Base-by-base conservation (phyloP, 1,140 invertebrate genomes). In the Lucilia cuprina region DNA sequence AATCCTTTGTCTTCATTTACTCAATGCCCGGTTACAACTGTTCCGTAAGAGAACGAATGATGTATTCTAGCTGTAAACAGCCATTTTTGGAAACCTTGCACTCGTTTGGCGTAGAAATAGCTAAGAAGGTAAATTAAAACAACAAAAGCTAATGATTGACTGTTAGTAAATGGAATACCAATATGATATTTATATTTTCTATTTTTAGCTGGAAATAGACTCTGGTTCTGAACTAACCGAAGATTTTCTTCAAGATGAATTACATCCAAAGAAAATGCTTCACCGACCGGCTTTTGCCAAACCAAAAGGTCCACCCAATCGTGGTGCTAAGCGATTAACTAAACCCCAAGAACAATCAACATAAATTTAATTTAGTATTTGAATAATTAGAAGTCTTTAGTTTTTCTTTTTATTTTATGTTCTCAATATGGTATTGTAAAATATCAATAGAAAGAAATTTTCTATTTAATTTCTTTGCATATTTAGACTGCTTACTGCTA, bases 41-140 rank as follows among this genome's bases (percentile, higher is more conserved):
- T 89, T 95, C 96, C 84, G 97, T 99, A 85, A 98, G 98, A 91
- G 98, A 99, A 91, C 93, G 98, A 87, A 99, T 99, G 98, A 93
- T 99, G 87, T 99, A 99, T 92, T 99, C 98, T 1, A 98, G 97
- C 86, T 99, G 97, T 91, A 99, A 99, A 92, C 95, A 94, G 85
- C 96, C 97, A 21, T 93, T 99, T 75, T 92, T 97, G 30, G 94
- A 96, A 85, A 93, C 94, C 41, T 95, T 98, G 85, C 94, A 97
- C 87, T 94, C 94, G 34, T 91, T 97, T 84, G 95, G 95, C 55
- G 92, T 99, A 83, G 94, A 93, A 60, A 93, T 96, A 85, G 91
- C 89, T 0, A 98, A 98, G 93, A 97, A 97, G 94, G 97, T 98
- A 90, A 92, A n/a, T n/a, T n/a, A n/a, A n/a, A n/a, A n/a, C n/a